A percentile compares a stretch with the other conserved stretches of the same genome.
These are phyloP conservation scores for Cacatua alba DNA, from an alignment of 2,113 vertebrate species.

Conservation along the genomic window DNA sequence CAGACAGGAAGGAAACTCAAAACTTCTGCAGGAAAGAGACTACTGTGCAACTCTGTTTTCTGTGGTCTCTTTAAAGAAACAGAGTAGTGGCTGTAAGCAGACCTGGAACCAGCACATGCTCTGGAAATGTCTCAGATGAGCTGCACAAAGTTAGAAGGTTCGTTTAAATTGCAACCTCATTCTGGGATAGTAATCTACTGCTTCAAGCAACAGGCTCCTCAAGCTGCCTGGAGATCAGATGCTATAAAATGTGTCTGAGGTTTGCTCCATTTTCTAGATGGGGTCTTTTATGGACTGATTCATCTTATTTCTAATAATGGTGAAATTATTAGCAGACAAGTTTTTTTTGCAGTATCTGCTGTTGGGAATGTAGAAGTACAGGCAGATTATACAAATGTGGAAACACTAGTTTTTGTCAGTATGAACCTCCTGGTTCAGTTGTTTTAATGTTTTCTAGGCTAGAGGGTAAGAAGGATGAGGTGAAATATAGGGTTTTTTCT, in stretches of 20 bases:
- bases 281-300: background rate
- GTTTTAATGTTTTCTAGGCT: background rate
- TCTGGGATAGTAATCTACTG: background rate
- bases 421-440: background rate
- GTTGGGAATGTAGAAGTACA: background rate
- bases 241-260: background rate
- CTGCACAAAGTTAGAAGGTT: background rate
- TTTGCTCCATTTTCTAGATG: background rate
- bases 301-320: background rate
- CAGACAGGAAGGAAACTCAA: background rate
- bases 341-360: background rate
- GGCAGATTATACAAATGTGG: background rate
- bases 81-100: background rate
- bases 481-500: background rate
- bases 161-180: background rate
- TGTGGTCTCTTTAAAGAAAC: background rate
- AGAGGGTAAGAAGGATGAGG: background rate
- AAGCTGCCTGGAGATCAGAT: background rate
- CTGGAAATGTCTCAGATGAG: background rate
- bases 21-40: background rate
- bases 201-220: background rate
- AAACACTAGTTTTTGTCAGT: background rate
- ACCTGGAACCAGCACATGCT: background rate
- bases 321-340: background rate
- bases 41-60: background rate